Evolutionary conservation across 2,113 vertebrate species (phyloP), one percentile per base, ranked within the genome.

Genomic region (Vimba vimba): DNA sequence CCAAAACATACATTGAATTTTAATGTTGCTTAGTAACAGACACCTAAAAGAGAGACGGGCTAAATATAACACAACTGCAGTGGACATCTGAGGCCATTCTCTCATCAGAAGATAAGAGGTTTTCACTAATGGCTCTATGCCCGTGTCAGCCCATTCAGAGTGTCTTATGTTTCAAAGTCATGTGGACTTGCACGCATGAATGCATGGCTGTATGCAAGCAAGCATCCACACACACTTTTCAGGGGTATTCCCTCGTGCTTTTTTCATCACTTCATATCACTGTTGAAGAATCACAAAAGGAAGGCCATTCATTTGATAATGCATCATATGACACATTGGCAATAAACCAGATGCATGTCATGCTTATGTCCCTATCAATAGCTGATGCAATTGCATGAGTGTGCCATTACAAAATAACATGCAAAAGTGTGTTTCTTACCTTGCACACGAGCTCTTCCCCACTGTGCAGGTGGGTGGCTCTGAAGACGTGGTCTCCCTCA

Each of bases 401-500:
- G 23, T 45, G 12, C 21, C n/a, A 23, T 47, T 74, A 25, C 25
- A 17, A 76, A 60, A 84, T 19, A 60, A 19, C 39, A 84, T 21
- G 13, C 33, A 62, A 27, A 21, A 0, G 74, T 17, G 74, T 33
- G 11, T 43, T 17, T 55, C 89, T 95, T 93, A 99, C 98, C 98
- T 99, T 99, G 95, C 98, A 99, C 87, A 99, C 95, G 89, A 99
- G 96, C 94, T 99, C 97, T 92, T 98, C 97, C 90, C 96, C 97
- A 76, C 97, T 99, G 95, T 99, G 98, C 95, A 99, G 94, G 96
- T 99, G 97, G 91, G 97, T 95, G 69, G 97, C 98, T 91, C 98
- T 95, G 89, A 99, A 97, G 94, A 98, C 97, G 97, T 97, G 97
- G 96, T 99, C 97, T 93, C 98, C 97, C 94, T 99, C 98, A 94